Evolutionary conservation across 23 tunicate species (phyloP).

Genomic region (Ciona savignyi): DNA sequence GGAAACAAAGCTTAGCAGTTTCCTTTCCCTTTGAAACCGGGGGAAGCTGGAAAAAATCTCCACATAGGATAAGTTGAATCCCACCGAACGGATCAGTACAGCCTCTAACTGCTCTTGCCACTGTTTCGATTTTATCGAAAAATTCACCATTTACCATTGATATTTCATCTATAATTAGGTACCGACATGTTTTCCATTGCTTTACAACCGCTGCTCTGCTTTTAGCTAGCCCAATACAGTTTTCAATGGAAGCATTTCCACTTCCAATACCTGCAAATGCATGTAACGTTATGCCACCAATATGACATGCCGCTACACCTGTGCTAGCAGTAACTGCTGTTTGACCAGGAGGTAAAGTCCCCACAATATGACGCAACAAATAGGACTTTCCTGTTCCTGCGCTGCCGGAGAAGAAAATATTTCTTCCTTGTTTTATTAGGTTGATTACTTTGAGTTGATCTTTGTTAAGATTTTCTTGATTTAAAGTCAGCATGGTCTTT

Average conservation of each 20-base stretch:
- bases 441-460: conserved; percentile 65
- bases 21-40: conserved; percentile 82
- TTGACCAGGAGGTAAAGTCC: conserved; percentile 72
- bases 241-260: conserved; percentile 29
- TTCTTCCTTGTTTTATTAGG: conserved; percentile 46
- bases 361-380: conserved; percentile 67
- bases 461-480: conserved; percentile 26
- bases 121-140: conserved; percentile 82
- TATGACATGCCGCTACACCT: conserved; percentile 96
- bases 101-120: conserved; percentile 50
- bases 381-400: conserved; percentile 97
- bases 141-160: conserved; percentile 91
- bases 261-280: conserved; percentile 91
- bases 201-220: conserved; percentile 30
- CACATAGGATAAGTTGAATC: conserved; percentile 84
- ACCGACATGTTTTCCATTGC: conserved; percentile 81
- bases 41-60: conserved; percentile 98
- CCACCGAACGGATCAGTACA: conserved; percentile 89
- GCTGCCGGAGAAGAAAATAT: conserved; percentile 90
- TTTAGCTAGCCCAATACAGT: conserved; percentile 9
- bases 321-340: conserved; percentile 92
- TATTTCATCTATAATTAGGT: conserved; percentile 91
- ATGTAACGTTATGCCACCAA: conserved; percentile 92
- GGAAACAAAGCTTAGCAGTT: conserved; percentile 69
- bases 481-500: conserved; percentile 29